Base-by-base conservation (phyloP, 1,140 invertebrate species). In the Meloidogyne chitwoodi region DNA sequence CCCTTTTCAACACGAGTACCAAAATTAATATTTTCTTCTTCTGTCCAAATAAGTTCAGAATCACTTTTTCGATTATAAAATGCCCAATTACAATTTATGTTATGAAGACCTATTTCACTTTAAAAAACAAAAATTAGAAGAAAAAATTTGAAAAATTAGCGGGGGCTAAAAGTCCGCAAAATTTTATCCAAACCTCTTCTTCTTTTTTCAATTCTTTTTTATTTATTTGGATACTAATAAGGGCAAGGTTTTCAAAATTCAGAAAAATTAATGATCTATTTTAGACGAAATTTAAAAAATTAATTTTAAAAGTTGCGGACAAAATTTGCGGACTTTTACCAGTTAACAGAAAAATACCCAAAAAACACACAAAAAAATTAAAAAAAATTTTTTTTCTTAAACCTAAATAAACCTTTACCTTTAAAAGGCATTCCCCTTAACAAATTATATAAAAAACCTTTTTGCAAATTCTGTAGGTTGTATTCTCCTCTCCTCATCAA, bases 391-490 rank as follows among this genome's bases (percentile, higher is more conserved):
- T n/a, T n/a, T n/a, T n/a, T n/a, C n/a, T n/a, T n/a, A n/a, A n/a
- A n/a, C n/a, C n/a, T n/a, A n/a, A n/a, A n/a, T n/a, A n/a, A n/a
- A n/a, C n/a, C n/a, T n/a, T n/a, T n/a, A n/a, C n/a, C n/a, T n/a
- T n/a, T n/a, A n/a, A n/a, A n/a, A n/a, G n/a, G n/a, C n/a, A n/a
- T n/a, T n/a, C 34, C 34, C 34, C 6, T 38, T 10, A 38, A 38
- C 12, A 14, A 66, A 8, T 69, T 31, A 19, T 16, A 67, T 31
- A 27, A 31, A 8, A 80, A 29, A 79, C 77, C 31, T 80, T 77
- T 83, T 80, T 16, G 81, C 80, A 44, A 66, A 77, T 66, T 83
- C 70, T 22, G 80, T 81, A 0, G 69, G 71, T 44, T 65, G 38
- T n/a, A 81, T 48, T 24, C 71, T 24, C 26, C 80, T 68, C 12